phyloP scores from a whole-genome alignment of 2,113 vertebrate species.

The Dinomys branickii region DNA sequence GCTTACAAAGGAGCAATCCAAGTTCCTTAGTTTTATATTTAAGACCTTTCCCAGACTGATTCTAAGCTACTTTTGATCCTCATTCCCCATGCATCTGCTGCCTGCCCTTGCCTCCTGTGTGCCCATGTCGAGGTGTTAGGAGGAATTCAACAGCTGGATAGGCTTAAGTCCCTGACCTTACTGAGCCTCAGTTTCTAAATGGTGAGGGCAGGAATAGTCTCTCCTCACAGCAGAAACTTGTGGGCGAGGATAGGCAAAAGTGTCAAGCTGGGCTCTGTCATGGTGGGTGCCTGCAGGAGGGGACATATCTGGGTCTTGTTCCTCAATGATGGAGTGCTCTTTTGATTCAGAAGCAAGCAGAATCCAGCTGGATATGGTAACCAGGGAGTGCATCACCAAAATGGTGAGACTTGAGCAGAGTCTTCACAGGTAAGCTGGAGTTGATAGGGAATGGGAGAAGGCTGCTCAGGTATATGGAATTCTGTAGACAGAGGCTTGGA shows the following conservation, averaged over 20 bases:
- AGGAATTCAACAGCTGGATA: background rate
- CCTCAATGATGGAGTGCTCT: background rate
- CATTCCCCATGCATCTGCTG: too few species aligned
- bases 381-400: background rate
- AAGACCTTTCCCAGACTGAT: background rate
- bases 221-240: background rate
- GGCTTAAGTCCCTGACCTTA: background rate
- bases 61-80: background rate
- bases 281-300: background rate
- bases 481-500: background rate
- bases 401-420: background rate
- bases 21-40: background rate
- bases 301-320: background rate
- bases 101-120: background rate
- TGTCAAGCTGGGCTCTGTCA: background rate
- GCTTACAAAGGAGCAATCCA: background rate
- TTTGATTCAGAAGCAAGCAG: background rate
- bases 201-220: background rate
- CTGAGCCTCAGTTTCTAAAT: background rate
- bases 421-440: background rate
- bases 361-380: background rate
- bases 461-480: background rate
- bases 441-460: background rate
- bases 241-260: background rate
- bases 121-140: background rate